A percentile compares a stretch with the other conserved stretches of the same genome.
Evolutionary conservation across 2,797 vertebrate genomes (phyloP).

Genomic region (Cuniculus paca): DNA sequence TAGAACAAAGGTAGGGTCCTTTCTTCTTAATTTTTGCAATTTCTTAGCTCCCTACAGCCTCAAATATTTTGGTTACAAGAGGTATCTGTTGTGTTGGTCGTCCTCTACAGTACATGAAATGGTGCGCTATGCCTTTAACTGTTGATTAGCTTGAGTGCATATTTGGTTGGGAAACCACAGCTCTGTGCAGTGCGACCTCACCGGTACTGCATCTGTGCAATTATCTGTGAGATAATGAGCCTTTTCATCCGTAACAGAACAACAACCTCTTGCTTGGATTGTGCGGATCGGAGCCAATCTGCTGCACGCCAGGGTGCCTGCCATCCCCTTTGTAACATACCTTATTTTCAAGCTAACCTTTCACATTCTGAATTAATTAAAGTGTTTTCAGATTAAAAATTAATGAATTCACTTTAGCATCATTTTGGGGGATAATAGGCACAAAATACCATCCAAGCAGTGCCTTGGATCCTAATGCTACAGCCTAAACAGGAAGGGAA

Average conservation of each 20-base stretch:
- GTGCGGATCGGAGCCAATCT: conserved; percentile 87
- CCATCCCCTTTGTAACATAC: conserved; percentile 80
- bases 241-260: conserved; percentile 87
- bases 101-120: conserved; percentile 63
- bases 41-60: neutral
- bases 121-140: conserved; percentile 75
- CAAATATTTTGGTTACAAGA: conserved; percentile 14
- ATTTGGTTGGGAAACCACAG: conserved; percentile 79
- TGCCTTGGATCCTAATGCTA: conserved; percentile 75
- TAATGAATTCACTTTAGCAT: conserved; percentile 84
- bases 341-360: conserved; percentile 87
- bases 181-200: conserved; percentile 84
- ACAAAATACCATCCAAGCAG: conserved; percentile 71
- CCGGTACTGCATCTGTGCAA: conserved; percentile 87
- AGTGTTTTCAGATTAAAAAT: conserved; percentile 87
- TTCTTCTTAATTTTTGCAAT: conserved; percentile 29
- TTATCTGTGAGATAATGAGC: conserved; percentile 89
- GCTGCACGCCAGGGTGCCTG: conserved; percentile 81
- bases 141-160: conserved; percentile 84
- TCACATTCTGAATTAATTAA: conserved; percentile 87
- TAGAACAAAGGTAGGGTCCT: neutral
- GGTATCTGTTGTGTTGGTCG: conserved; percentile 11
- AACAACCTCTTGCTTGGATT: conserved; percentile 84
- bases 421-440: conserved; percentile 56
- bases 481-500: conserved; percentile 9